These are phyloP conservation scores for Callorhinus ursinus DNA, from an alignment of 2,113 vertebrate species.

Conservation along the genomic window DNA sequence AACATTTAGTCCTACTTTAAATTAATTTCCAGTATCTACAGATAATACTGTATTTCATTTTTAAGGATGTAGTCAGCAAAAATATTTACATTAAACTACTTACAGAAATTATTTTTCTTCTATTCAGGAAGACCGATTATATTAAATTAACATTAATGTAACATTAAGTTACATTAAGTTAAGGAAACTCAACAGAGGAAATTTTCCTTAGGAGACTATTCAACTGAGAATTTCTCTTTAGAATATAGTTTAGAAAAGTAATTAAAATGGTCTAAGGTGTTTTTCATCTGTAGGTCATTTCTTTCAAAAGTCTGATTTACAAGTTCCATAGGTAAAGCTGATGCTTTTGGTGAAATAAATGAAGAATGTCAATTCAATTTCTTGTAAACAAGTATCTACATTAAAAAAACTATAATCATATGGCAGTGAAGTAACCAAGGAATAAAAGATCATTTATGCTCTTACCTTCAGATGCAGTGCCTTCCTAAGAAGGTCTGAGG, in stretches of 20 bases:
- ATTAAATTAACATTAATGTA: neutral
- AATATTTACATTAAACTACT: slow-evolving; percentile 64
- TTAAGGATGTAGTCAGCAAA: slow-evolving; percentile 66
- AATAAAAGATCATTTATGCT: neutral
- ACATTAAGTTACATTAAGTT: neutral
- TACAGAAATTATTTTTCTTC: slow-evolving; percentile 64
- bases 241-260: slow-evolving; percentile 47
- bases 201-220: slow-evolving; percentile 49
- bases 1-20: slow-evolving; percentile 49
- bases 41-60: slow-evolving; percentile 52
- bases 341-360: slow-evolving; percentile 22
- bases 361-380: slow-evolving; percentile 20
- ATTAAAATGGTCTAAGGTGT: neutral
- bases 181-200: slow-evolving; percentile 54
- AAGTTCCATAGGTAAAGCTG: slow-evolving; percentile 7
- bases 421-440: neutral
- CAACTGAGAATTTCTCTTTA: slow-evolving; percentile 16
- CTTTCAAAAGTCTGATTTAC: neutral
- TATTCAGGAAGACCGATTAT: slow-evolving; percentile 37
- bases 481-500: neutral
- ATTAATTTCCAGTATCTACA: neutral
- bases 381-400: slow-evolving; percentile 8
- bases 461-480: slow-evolving; percentile 30
- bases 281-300: neutral
- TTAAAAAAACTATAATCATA: neutral